Percentiles rank a stretch among this genome's conserved stretches.
These are phyloP conservation scores for Halcyon badia DNA, from an alignment of 2,797 vertebrate species.

Conservation along the genomic window DNA sequence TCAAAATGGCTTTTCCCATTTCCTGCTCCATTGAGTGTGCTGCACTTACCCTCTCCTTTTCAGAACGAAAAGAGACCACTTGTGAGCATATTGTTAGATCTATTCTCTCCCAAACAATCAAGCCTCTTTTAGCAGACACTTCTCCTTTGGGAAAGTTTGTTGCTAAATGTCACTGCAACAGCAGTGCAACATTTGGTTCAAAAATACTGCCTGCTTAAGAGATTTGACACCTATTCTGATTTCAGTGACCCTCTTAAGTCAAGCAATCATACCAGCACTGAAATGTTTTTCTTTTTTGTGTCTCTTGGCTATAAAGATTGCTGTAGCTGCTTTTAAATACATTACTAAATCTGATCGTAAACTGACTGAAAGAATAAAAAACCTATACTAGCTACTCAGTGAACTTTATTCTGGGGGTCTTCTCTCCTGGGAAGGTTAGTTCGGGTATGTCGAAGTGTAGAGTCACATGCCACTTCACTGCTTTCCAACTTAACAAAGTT, in stretches of 20 bases:
- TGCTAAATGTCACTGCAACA: background rate
- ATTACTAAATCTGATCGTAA: conserved; percentile 58
- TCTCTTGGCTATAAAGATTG: conserved; percentile 17
- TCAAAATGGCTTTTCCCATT: background rate
- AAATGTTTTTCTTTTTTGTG: background rate
- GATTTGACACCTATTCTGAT: background rate
- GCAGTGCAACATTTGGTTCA: background rate
- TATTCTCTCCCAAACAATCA: background rate
- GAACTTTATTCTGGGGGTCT: background rate
- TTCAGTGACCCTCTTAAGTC: background rate
- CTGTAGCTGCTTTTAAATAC: conserved; percentile 51
- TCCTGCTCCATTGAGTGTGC: background rate
- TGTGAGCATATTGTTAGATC: background rate
- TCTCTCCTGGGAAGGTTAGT: background rate
- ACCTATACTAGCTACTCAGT: background rate
- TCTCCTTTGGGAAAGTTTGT: background rate
- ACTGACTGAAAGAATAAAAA: conserved; percentile 24
- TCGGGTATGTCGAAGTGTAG: background rate
- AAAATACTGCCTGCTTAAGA: background rate
- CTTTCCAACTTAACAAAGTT: background rate
- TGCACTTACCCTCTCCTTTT: background rate
- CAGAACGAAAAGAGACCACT: background rate
- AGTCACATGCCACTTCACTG: background rate
- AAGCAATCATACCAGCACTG: background rate
- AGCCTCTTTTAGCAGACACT: background rate